Percentiles rank a stretch among this genome's conserved stretches.
Conservation (phyloP, 1,140 invertebrate species). For the Archivesica marissinica region DNA sequence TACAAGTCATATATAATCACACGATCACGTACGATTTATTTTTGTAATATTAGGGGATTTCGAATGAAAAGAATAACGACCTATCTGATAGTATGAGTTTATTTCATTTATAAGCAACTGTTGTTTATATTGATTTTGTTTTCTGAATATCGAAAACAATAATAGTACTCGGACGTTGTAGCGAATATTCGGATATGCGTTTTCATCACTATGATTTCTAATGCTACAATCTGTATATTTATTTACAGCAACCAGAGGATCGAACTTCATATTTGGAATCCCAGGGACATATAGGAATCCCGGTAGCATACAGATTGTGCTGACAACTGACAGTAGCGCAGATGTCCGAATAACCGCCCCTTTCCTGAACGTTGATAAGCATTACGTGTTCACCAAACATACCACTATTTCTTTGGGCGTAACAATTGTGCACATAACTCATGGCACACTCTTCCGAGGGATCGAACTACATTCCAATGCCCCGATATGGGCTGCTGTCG, state of each 20-base stretch:
- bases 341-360: not conserved
- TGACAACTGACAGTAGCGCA: not conserved
- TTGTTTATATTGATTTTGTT: too few species aligned
- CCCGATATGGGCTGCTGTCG: constrained; percentile 2
- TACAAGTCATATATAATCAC: too few species aligned
- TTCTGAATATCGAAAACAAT: too few species aligned
- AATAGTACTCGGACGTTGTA: too few species aligned
- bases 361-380: not conserved
- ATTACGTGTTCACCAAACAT: constrained; percentile 16
- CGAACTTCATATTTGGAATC: constrained; percentile 17
- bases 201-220: too few species aligned
- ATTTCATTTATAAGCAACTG: too few species aligned
- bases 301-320: not conserved
- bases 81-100: too few species aligned
- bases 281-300: not conserved
- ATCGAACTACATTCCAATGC: not conserved
- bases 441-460: not conserved
- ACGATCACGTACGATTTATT: too few species aligned
- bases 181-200: too few species aligned
- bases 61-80: too few species aligned
- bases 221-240: too few species aligned
- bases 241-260: constrained; percentile 4
- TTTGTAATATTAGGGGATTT: too few species aligned
- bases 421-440: not conserved
- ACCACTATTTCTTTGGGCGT: not conserved